Base-by-base conservation (phyloP, 2,888 invertebrate species). In the Epicampocera succincta region DNA sequence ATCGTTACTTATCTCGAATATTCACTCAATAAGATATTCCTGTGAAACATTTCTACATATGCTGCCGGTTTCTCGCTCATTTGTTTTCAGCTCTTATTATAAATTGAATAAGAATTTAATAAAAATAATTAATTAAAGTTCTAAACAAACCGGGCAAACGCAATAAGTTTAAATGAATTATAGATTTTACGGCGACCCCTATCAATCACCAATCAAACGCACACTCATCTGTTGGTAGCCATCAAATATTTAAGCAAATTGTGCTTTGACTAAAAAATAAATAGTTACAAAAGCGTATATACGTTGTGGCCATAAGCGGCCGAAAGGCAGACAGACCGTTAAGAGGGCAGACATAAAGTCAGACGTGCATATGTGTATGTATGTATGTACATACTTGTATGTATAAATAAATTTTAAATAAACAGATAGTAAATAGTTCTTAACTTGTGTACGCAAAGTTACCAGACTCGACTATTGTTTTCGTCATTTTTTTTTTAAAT, bases 161-260 rank as follows among this genome's bases (percentile, higher is more conserved):
- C 11, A 42, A 42, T 42, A 42, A 13, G n/a, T 42, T 48, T 48
- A 46, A 56, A 33, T 54, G 12, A 44, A 46, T 58, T n/a, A 58
- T 48, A 3, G 19, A 38, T 11, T 46, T 48, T 11, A 33, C 58
- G 21, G 46, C 42, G 46, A 69, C 56, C 44, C 38, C 38, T 60
- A 48, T 60, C 71, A 58, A 60, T 60, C 48, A 71, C 71, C 38
- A 71, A 58, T 48, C 40, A 71, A 21, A 19, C 71, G 15, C 44
- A 40, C 38, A 48, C 12, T 71, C 19, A 46, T 11, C 21, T 29
- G 3, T 29, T 29, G 3, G 29, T 29, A 29, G 29, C 6, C 6
- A n/a, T 48, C 15, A 48, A 48, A 48, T n/a, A 48, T 48, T 48
- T 48, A 19, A 48, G 17, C 48, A 17, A 48, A 48, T 48, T 48